phyloP scores from a whole-genome alignment of 2,113 vertebrate species.

The Sphaerodactylus townsendi region DNA sequence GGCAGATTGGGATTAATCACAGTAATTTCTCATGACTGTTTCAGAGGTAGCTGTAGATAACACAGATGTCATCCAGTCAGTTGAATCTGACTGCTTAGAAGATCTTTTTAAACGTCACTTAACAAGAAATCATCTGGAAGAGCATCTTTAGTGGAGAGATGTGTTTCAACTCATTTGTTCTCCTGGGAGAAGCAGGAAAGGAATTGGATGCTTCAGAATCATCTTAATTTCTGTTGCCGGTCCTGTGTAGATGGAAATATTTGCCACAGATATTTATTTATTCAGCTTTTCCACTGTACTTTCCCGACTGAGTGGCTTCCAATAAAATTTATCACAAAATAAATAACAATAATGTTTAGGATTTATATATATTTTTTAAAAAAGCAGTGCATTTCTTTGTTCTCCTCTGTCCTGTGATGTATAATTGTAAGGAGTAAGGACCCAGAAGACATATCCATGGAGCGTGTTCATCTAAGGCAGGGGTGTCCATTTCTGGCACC shows the following conservation, averaged over 20 bases:
- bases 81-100: not conserved
- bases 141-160: not conserved
- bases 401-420: too few species aligned
- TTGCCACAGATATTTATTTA: conserved; percentile 9
- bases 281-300: too few species aligned
- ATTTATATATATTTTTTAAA: not conserved
- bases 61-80: not conserved
- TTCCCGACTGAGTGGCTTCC: too few species aligned
- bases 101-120: conserved; percentile 10
- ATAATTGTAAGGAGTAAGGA: too few species aligned
- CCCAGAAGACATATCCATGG: too few species aligned
- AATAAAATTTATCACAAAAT: too few species aligned
- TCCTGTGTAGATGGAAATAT: not conserved
- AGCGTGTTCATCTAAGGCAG: too few species aligned
- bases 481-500: too few species aligned
- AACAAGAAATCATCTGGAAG: not conserved
- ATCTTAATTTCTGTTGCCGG: conserved; percentile 11
- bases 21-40: not conserved
- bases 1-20: not conserved
- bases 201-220: not conserved
- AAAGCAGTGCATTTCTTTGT: not conserved
- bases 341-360: not conserved
- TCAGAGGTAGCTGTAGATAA: not conserved
- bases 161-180: not conserved
- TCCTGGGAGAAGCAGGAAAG: not conserved